Evolutionary conservation across 1,140 invertebrate species (phyloP), one percentile per base, ranked within the genome.

Genomic region (Zaprionus vittiger): DNA sequence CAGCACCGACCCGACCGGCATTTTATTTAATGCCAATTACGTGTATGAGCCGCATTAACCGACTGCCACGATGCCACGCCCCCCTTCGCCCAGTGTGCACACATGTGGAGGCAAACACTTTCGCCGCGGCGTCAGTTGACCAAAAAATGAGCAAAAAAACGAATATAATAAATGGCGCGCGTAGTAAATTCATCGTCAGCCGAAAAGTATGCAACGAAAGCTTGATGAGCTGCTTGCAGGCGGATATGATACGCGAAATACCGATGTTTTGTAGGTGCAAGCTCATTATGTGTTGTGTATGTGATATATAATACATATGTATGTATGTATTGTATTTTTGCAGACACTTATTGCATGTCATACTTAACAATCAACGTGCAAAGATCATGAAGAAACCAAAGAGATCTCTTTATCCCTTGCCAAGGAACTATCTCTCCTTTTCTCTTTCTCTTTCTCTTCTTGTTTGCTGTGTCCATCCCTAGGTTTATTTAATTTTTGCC

Each of bases 11-110:
- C 47, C 47, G 47, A 52, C 47, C 47, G 73, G 85, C 79, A 85
- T 90, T 90, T 90, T 85, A 85, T 90, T 90, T 90, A 90, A 90
- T 90, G 85, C 79, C 85, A 90, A 90, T 90, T 90, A 90, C 85
- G 79, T 90, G 86, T 82, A 91, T 91, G 85, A 91, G 82, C 86
- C 76, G 82, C 82, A 90, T 90, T 90, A 90, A 90, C 84, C 83
- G 44, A 54, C 70, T 62, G 41, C 56, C 62, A 60, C 49, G 71
- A 44, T 56, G 34, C 56, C 70, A 37, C 75, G 44, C 26, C 54
- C 5, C 31, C 31, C 54, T 1, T 28, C 72, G 14, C 24, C 15
- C 3, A 17, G 5, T 15, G 20, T 22, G 15, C 47, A 31, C 73
- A 70, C 82, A 77, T 37, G 15, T n/a, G 57, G 59, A 54, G 59